Evolutionary conservation across 2,797 vertebrate genomes (phyloP).

Genomic region (Enteromius argenteus): DNA sequence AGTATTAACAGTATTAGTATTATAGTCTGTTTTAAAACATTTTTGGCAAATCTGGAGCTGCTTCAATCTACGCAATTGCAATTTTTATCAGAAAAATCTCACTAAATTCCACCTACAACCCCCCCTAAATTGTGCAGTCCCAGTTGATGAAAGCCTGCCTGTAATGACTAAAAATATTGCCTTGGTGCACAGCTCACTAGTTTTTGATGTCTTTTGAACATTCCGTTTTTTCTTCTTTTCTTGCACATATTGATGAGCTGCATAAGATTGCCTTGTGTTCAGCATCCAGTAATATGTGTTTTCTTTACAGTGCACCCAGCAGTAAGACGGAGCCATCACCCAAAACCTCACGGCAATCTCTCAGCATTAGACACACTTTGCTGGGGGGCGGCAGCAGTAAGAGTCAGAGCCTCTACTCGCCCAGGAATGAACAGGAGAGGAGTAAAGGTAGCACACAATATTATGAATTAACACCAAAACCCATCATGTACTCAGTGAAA

Average conservation of each 20-base stretch:
- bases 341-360: slow-evolving; percentile 89
- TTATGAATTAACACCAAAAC: slow-evolving; percentile 11
- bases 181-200: background rate
- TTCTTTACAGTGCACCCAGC: slow-evolving; percentile 78
- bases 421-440: slow-evolving; percentile 87
- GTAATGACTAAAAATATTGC: background rate
- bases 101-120: background rate
- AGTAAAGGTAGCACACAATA: slow-evolving; percentile 82
- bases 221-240: background rate
- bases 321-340: slow-evolving; percentile 92
- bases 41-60: background rate
- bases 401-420: slow-evolving; percentile 87
- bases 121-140: background rate
- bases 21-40: background rate
- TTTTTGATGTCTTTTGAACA: background rate
- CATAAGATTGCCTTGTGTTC: background rate
- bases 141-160: background rate
- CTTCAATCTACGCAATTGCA: background rate
- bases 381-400: slow-evolving; percentile 89
- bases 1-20: background rate
- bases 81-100: background rate
- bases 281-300: background rate
- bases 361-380: slow-evolving; percentile 92
- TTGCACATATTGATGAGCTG: background rate
- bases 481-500: background rate